phyloP scores from a whole-genome alignment of 2,888 invertebrate species.

The Frankliniella fusca region DNA sequence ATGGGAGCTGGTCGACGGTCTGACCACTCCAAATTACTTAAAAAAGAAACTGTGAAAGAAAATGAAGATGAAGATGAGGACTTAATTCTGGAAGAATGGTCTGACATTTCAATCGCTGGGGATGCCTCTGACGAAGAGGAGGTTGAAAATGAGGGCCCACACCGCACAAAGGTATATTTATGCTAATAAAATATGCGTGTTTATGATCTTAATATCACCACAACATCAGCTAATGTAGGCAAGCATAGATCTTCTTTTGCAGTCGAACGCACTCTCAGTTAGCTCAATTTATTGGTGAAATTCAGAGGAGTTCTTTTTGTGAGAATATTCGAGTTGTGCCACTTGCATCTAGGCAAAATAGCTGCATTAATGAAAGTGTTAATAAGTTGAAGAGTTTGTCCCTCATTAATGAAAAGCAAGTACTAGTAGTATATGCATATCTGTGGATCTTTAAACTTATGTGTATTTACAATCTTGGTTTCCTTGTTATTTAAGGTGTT shows the following conservation, averaged over 20 bases:
- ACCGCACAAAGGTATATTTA: constrained; percentile 28
- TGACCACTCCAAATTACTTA: neutral
- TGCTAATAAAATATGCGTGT: neutral
- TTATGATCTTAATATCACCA: no score
- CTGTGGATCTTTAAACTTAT: constrained; percentile 28
- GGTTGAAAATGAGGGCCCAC: constrained; percentile 34
- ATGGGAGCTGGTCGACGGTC: constrained; percentile 36
- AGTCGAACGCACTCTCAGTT: constrained; percentile 97
- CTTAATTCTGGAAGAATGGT: constrained; percentile 54
- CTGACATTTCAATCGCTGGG: constrained; percentile 38
- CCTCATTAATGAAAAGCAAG: constrained; percentile 80
- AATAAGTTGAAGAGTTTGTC: constrained; percentile 64
- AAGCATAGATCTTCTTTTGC: constrained; percentile 77
- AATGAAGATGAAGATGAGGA: constrained; percentile 48
- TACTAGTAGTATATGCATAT: constrained; percentile 28
- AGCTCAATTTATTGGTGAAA: constrained; percentile 90
- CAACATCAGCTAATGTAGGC: no score
- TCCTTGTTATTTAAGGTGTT: constrained; percentile 54
- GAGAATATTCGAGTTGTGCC: constrained; percentile 69
- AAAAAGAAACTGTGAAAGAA: constrained; percentile 37
- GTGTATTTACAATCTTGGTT: constrained; percentile 13
- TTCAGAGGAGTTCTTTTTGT: constrained; percentile 74
- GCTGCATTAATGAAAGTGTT: constrained; percentile 84
- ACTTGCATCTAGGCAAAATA: constrained; percentile 85
- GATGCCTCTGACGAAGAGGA: constrained; percentile 44